Percentiles rank a stretch among this genome's conserved stretches.
phyloP scores from a whole-genome alignment of 2,888 invertebrate species.

The Harpagoxenus sublaevis region DNA sequence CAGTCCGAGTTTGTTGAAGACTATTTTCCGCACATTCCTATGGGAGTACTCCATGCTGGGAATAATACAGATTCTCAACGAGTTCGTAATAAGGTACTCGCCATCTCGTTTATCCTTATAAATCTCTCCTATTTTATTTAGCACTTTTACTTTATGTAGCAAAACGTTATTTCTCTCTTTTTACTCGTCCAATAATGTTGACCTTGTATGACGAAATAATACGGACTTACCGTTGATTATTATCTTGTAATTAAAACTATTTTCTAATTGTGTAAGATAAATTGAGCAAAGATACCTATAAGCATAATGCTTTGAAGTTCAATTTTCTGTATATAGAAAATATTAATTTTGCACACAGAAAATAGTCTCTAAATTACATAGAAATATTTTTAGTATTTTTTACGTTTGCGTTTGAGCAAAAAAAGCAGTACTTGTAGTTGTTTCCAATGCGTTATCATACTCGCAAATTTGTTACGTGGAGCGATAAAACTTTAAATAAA shows the following conservation, averaged over 20 bases:
- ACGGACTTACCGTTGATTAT: background rate
- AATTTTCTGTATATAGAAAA: background rate
- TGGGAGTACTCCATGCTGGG: slow-evolving; percentile 86
- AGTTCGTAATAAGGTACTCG: slow-evolving; percentile 75
- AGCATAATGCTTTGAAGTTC: background rate
- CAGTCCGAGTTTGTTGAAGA: slow-evolving; percentile 86
- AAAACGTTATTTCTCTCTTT: background rate
- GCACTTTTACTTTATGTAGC: background rate
- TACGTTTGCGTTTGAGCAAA: background rate
- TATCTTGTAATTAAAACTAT: background rate
- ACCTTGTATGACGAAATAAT: background rate
- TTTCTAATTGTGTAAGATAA: background rate
- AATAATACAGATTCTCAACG: slow-evolving; percentile 86
- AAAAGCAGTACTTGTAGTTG: background rate
- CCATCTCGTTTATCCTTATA: background rate
- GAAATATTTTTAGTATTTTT: background rate
- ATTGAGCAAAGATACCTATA: background rate
- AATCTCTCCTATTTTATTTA: background rate
- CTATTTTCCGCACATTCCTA: slow-evolving; percentile 86
- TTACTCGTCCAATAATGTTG: background rate
- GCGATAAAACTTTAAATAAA: background rate
- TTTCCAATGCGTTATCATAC: background rate
- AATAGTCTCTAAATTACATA: background rate
- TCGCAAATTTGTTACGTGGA: background rate
- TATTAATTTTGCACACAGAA: background rate